These are phyloP conservation scores for Nephrotoma appendiculata DNA, from an alignment of 2,888 invertebrate genomes.

Conservation along the genomic window DNA sequence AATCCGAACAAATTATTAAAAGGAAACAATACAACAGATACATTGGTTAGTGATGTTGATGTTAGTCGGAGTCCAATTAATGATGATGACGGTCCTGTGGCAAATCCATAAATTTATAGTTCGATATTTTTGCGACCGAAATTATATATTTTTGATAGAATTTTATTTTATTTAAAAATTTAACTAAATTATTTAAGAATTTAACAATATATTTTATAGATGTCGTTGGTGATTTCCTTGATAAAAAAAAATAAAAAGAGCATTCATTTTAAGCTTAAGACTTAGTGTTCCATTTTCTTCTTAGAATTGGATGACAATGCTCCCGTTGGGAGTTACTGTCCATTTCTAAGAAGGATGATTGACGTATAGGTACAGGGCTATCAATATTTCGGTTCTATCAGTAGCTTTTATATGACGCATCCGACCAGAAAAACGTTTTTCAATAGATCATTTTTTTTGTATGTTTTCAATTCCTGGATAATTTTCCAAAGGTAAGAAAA, in stretches of 20 bases:
- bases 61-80: background rate
- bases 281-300: background rate
- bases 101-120: background rate
- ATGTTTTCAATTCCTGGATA: background rate
- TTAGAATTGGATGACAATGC: background rate
- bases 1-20: conserved; percentile 12
- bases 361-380: background rate
- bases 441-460: background rate
- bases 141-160: background rate
- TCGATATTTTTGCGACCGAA: background rate
- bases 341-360: background rate
- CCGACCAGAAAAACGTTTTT: background rate
- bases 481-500: background rate
- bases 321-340: background rate
- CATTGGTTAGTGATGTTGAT: conserved; percentile 4
- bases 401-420: background rate
- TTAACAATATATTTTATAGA: background rate
- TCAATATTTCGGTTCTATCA: background rate
- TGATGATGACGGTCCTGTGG: background rate
- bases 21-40: conserved; percentile 2
- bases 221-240: background rate
- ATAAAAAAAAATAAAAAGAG: background rate
- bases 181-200: background rate
- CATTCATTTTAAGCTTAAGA: background rate
- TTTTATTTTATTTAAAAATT: background rate